Evolutionary conservation across 2,888 invertebrate species (phyloP), one percentile per base, ranked within the genome.

Genomic region (Scaptomyza cyrtandrae): DNA sequence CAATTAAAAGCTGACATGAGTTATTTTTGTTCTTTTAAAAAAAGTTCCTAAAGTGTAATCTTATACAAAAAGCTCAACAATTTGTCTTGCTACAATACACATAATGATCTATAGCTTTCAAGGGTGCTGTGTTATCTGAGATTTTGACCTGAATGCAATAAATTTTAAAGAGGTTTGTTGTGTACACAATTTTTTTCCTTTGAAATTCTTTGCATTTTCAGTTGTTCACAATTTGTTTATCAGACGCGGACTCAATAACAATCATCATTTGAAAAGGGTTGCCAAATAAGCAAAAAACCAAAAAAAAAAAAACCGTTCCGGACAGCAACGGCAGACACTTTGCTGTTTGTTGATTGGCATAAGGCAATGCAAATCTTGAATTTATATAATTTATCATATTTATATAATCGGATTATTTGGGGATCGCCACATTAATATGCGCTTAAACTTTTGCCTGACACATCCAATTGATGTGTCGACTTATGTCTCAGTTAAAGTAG

Each of bases 331-430:
- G 60, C 44, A 55, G 60, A 29, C 41, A 19, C 46, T 19, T 41
- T 24, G 35, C 9, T 14, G 39, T 39, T 24, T 6, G 57, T 6
- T 72, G 66, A 72, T 72, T 66, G 72, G 66, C 74, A 55, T 44
- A 52, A 29, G 27, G 33, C 54, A 58, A 44, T 65, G 71, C 71
- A 66, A 75, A 75, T 71, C 72, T 44, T 53, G 56, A 56, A 71
- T 66, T 71, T 50, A 75, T 59, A 60, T 76, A 66, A 75, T 76
- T 66, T 76, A 75, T 75, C 76, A 76, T 63, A 75, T 74, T 75
- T 71, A 59, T 49, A 61, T 74, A 74, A 74, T 52, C 76, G 72
- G 76, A 59, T 76, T 71, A 75, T n/a, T 41, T 37, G 49, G 27
- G 48, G 71, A 71, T 70, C 58, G 62, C 35, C 57, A 41, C 53